Percentiles rank a stretch among this genome's conserved stretches.
Evolutionary conservation across 2,888 invertebrate species (phyloP).

Genomic region (Rosalia funebris): DNA sequence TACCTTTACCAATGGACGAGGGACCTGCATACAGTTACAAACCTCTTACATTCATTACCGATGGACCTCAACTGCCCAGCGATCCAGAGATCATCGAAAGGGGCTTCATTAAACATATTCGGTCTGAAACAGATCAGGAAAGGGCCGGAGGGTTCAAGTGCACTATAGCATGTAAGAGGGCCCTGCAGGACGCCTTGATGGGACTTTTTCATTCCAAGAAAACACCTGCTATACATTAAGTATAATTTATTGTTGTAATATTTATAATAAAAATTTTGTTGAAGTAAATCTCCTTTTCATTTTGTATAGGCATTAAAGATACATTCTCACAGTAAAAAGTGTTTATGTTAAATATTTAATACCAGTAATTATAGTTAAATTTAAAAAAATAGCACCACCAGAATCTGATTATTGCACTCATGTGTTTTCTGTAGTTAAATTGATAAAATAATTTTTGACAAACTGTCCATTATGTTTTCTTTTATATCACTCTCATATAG

Average conservation of each 20-base stretch:
- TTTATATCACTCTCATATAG: no score
- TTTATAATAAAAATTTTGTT: conserved; percentile 8
- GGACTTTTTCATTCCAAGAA: conserved; percentile 70
- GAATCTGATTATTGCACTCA: no score
- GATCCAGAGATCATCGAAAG: conserved; percentile 70
- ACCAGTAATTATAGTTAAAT: conserved; percentile 18
- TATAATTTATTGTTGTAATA: conserved; percentile 7
- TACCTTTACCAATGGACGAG: conserved; percentile 79
- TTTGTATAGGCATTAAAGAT: background rate
- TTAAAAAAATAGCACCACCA: conserved; percentile 46
- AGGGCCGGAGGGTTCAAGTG: conserved; percentile 90
- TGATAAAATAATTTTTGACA: no score
- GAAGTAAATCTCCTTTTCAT: background rate
- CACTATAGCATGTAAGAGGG: conserved; percentile 83
- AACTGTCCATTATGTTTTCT: no score
- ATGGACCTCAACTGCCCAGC: conserved; percentile 80
- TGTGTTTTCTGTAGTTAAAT: no score
- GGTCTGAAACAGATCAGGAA: conserved; percentile 78
- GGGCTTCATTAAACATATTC: conserved; percentile 81
- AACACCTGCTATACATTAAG: conserved; percentile 20
- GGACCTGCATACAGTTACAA: conserved; percentile 80
- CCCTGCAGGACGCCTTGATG: conserved; percentile 87
- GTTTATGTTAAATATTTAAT: conserved; percentile 44
- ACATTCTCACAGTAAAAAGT: background rate
- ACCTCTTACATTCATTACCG: conserved; percentile 68